phyloP scores from a whole-genome alignment of 1,140 invertebrate genomes.

The Helicoverpa armigera region DNA sequence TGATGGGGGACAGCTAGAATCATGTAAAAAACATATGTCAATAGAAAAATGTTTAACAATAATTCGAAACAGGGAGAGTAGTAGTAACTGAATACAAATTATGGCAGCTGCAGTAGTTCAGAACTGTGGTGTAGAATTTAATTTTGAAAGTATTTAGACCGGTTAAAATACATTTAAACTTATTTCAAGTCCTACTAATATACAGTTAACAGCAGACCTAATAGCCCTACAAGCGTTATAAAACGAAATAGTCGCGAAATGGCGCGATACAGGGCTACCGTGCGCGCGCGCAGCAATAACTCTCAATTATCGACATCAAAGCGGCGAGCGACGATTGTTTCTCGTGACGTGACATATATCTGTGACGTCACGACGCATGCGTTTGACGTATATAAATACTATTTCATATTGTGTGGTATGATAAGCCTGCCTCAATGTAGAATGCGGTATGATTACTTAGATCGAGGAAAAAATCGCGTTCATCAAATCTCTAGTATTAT shows the following conservation, averaged over 20 bases:
- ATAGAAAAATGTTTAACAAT: too few relatives aligned
- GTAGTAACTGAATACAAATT: too few relatives aligned
- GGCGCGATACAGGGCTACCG: conserved; percentile 39
- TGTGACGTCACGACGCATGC: neutral
- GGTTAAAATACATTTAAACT: too few relatives aligned
- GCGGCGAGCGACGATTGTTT: conserved; percentile 44
- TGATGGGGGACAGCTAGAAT: too few relatives aligned
- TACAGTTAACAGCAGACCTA: conserved; percentile 3
- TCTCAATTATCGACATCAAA: conserved; percentile 56
- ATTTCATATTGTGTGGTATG: neutral
- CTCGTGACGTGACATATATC: neutral
- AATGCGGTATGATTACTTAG: too few relatives aligned
- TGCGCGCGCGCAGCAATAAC: conserved; percentile 52
- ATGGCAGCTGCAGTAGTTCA: too few relatives aligned
- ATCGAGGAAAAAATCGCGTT: neutral
- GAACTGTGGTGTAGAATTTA: too few relatives aligned
- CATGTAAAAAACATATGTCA: too few relatives aligned
- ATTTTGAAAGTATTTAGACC: too few relatives aligned
- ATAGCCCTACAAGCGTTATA: neutral
- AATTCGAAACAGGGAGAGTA: too few relatives aligned
- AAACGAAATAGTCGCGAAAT: conserved; percentile 31
- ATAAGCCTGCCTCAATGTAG: neutral
- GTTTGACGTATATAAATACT: neutral
- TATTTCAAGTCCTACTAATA: neutral
- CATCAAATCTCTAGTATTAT: too few relatives aligned